Evolutionary conservation across 1,140 invertebrate genomes (phyloP).

Genomic region (Drosophila tani): DNA sequence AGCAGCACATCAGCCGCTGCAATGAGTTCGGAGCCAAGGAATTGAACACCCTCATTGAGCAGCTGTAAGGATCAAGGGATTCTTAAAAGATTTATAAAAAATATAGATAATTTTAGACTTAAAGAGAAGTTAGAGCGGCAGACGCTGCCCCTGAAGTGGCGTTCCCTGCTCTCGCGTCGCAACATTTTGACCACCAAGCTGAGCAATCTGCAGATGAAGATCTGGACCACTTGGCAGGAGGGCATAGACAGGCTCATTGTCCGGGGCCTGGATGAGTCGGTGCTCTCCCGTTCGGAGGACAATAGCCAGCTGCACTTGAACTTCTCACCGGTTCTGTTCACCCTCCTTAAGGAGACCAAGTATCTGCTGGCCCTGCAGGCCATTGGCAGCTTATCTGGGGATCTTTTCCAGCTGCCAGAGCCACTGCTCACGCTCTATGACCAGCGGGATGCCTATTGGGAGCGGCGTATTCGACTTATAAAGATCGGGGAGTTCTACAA

Average conservation of each 20-base stretch:
- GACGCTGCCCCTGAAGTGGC: constrained; percentile 45
- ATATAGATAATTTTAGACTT: constrained; percentile 22
- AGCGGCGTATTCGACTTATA: constrained; percentile 84
- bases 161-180: constrained; percentile 57
- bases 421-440: constrained; percentile 85
- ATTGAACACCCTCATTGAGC: constrained; percentile 54
- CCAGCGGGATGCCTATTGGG: constrained; percentile 84
- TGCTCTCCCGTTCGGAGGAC: constrained; percentile 38
- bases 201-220: constrained; percentile 76
- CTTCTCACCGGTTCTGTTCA: constrained; percentile 71
- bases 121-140: constrained; percentile 38
- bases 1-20: constrained; percentile 85
- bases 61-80: constrained; percentile 47
- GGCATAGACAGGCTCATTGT: constrained; percentile 66
- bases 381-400: constrained; percentile 38
- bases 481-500: constrained; percentile 87
- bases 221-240: constrained; percentile 75
- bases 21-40: constrained; percentile 63
- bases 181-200: constrained; percentile 77
- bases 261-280: constrained; percentile 60
- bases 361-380: constrained; percentile 70
- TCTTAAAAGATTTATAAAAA: neutral
- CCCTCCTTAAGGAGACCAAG: constrained; percentile 73
- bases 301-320: constrained; percentile 53
- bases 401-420: constrained; percentile 84